These are phyloP conservation scores for Catocala sponsa DNA, from an alignment of 2,888 invertebrate genomes.

Conservation along the genomic window DNA sequence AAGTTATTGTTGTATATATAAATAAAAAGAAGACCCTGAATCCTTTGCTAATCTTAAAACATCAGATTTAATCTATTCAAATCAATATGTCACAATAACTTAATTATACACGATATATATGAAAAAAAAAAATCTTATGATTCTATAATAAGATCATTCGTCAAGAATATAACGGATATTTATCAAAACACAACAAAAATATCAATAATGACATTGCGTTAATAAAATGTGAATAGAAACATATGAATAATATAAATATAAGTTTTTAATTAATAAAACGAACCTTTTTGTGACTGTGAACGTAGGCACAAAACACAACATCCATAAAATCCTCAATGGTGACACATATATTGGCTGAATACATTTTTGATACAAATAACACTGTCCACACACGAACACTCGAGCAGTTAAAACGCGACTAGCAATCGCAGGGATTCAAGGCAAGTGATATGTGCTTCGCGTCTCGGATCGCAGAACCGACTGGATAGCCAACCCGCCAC, in stretches of 20 bases:
- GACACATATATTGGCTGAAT: constrained; percentile 72
- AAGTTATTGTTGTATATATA: constrained; percentile 1
- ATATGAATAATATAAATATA: neutral
- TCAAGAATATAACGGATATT: neutral
- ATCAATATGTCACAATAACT: neutral
- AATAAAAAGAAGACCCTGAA: neutral
- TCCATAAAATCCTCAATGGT: constrained; percentile 80
- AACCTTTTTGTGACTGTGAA: constrained; percentile 70
- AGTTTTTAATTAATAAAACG: constrained; percentile 23
- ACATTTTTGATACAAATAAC: constrained; percentile 60
- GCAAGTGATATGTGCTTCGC: constrained; percentile 25
- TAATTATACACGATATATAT: neutral
- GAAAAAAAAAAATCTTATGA: neutral
- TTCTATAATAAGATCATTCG: neutral
- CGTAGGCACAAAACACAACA: constrained; percentile 79
- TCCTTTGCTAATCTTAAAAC: too few relatives aligned
- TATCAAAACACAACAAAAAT: neutral
- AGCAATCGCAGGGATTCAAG: constrained; percentile 31
- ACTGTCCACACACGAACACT: constrained; percentile 34
- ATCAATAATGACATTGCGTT: too few relatives aligned
- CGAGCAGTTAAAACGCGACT: constrained; percentile 36
- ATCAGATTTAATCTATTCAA: neutral
- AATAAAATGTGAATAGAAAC: too few relatives aligned
- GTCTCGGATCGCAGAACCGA: constrained; percentile 42
- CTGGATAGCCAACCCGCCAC: constrained; percentile 56